Evolutionary conservation across 2,113 vertebrate genomes (phyloP).

Genomic region (Elanus axillaris): DNA sequence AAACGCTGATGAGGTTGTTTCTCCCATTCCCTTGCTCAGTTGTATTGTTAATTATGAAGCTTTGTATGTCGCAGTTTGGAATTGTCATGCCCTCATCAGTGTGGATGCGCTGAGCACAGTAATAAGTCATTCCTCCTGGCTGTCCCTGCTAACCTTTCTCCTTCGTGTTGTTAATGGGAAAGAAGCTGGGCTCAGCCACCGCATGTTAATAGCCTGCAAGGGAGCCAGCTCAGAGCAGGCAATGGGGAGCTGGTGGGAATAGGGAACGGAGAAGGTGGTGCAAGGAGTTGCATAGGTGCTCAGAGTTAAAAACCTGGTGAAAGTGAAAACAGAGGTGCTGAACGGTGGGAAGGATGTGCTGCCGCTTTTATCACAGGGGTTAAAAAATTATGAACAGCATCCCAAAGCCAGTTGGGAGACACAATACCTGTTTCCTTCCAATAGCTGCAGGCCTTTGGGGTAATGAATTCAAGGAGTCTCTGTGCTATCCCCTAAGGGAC

Average conservation of each 20-base stretch:
- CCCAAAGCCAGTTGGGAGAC: not conserved
- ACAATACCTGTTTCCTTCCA: not conserved
- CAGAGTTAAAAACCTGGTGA: not conserved
- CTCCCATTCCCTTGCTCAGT: conserved; percentile 1
- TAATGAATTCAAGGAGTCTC: conserved; percentile 10
- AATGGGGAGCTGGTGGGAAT: not conserved
- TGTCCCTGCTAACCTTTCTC: conserved; percentile 37
- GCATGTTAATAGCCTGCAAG: not conserved
- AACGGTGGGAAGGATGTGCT: not conserved
- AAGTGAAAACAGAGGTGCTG: not conserved
- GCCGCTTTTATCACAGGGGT: not conserved
- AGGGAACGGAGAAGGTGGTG: not conserved
- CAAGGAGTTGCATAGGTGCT: not conserved
- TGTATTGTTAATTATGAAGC: conserved; percentile 23
- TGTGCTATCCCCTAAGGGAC: not conserved
- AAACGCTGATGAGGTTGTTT: conserved; percentile 20
- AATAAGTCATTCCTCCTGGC: conserved; percentile 41
- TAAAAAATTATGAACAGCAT: not conserved
- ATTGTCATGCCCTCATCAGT: not conserved
- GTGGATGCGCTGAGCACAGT: not conserved
- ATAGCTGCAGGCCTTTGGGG: not conserved
- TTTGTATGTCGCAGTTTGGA: not conserved
- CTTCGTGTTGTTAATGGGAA: not conserved
- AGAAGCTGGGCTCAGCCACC: not conserved
- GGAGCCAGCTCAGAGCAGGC: not conserved